Conservation (phyloP, 2,113 vertebrate genomes). For the Marcusenius ussheri region DNA sequence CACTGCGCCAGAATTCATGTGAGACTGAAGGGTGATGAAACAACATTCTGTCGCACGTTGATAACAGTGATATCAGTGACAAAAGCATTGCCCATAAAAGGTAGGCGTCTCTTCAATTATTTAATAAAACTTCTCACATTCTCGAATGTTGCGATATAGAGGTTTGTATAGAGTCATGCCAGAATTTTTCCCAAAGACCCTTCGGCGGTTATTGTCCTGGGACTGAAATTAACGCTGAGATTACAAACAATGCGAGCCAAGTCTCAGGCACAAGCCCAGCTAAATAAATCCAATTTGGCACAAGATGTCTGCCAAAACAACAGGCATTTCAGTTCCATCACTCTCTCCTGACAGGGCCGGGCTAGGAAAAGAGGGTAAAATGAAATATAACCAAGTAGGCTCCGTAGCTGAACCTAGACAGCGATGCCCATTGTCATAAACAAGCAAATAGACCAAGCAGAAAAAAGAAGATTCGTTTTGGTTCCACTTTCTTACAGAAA, state of each 20-base stretch:
- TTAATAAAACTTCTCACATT: background rate
- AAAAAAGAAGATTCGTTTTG: background rate
- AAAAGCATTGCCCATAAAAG: background rate
- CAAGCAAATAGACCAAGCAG: background rate
- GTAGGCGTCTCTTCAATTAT: slow-evolving; percentile 18
- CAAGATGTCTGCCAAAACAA: background rate
- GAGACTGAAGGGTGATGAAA: background rate
- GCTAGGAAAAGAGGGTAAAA: background rate
- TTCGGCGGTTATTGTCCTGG: background rate
- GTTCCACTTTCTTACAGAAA: background rate
- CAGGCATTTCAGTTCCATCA: background rate
- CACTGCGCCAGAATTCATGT: background rate
- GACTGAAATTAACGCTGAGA: background rate
- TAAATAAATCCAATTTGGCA: background rate
- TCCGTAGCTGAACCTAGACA: background rate
- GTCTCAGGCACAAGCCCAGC: background rate
- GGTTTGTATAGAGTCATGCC: background rate
- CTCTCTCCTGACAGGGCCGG: background rate
- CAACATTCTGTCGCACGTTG: background rate
- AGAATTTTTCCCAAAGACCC: background rate
- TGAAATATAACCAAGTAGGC: background rate
- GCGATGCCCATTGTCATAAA: background rate
- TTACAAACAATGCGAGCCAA: background rate
- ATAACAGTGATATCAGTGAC: background rate
- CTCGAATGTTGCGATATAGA: background rate